Percentiles rank a stretch among this genome's conserved stretches.
Evolutionary conservation across 2,113 vertebrate species (phyloP).

Genomic region (Peromyscus californicus): DNA sequence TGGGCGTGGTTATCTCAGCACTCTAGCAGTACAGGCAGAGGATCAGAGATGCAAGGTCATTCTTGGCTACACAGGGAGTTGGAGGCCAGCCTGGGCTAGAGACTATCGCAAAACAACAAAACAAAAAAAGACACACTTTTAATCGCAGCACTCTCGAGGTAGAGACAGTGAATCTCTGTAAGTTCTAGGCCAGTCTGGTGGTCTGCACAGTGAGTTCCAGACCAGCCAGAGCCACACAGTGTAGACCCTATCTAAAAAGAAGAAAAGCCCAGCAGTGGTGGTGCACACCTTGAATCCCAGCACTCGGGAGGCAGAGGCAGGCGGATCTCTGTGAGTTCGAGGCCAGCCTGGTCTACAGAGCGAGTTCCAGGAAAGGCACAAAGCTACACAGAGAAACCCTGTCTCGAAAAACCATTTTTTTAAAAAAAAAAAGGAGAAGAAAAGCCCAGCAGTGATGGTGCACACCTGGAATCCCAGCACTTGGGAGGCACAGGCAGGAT

Average conservation of each 20-base stretch:
- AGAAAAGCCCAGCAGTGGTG: not conserved
- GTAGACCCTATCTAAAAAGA: not conserved
- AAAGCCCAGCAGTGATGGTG: too few relatives aligned
- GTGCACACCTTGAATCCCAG: not conserved
- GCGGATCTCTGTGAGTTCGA: not conserved
- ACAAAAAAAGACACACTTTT: not conserved
- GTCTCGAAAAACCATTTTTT: too few relatives aligned
- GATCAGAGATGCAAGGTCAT: not conserved
- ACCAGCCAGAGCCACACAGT: too few relatives aligned
- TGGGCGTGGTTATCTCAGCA: not conserved
- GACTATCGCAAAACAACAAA: not conserved
- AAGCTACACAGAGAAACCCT: not conserved
- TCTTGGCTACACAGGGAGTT: not conserved
- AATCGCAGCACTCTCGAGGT: not conserved
- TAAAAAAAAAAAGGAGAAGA: too few relatives aligned
- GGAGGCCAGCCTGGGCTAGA: not conserved
- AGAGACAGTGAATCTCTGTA: not conserved
- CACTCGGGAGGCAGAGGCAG: not conserved
- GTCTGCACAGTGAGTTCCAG: not conserved
- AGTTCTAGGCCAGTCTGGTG: not conserved
- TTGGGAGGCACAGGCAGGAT: too few relatives aligned
- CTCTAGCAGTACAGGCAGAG: not conserved
- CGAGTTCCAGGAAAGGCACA: not conserved
- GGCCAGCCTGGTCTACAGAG: not conserved
- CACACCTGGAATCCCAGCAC: too few relatives aligned